A percentile compares a stretch with the other conserved stretches of the same genome.
Evolutionary conservation across 2,888 invertebrate species (phyloP).

Genomic region (Meta bourneti): DNA sequence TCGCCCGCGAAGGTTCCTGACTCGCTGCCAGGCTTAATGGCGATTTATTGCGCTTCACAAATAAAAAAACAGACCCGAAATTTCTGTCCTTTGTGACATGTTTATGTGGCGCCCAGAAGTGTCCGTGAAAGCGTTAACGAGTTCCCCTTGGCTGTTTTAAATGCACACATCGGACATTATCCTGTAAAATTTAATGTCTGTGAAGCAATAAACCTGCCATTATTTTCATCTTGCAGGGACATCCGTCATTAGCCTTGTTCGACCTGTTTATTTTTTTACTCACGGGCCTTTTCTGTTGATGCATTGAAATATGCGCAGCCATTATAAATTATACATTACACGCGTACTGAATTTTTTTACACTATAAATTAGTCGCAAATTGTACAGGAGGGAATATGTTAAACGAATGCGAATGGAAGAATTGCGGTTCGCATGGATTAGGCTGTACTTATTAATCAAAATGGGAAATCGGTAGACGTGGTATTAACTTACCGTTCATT

Average conservation of each 20-base stretch:
- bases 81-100: not conserved
- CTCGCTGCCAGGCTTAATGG: too few relatives aligned
- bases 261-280: not conserved
- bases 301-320: too few relatives aligned
- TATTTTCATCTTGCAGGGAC: not conserved
- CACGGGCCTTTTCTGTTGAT: not conserved
- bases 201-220: not conserved
- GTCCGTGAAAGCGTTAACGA: not conserved
- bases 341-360: too few relatives aligned
- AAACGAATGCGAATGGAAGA: too few relatives aligned
- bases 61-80: not conserved
- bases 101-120: conserved; percentile 1
- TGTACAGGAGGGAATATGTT: too few relatives aligned
- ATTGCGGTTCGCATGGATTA: too few relatives aligned
- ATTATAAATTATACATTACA: too few relatives aligned
- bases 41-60: not conserved
- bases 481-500: too few relatives aligned
- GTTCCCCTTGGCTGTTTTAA: not conserved
- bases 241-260: not conserved
- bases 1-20: too few relatives aligned
- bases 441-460: too few relatives aligned
- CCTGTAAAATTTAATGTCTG: conserved; percentile 1
- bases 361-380: too few relatives aligned
- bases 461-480: too few relatives aligned
- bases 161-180: not conserved